Conservation (phyloP, 2,888 invertebrate species). For the Hirtodrosophila trivittata region DNA sequence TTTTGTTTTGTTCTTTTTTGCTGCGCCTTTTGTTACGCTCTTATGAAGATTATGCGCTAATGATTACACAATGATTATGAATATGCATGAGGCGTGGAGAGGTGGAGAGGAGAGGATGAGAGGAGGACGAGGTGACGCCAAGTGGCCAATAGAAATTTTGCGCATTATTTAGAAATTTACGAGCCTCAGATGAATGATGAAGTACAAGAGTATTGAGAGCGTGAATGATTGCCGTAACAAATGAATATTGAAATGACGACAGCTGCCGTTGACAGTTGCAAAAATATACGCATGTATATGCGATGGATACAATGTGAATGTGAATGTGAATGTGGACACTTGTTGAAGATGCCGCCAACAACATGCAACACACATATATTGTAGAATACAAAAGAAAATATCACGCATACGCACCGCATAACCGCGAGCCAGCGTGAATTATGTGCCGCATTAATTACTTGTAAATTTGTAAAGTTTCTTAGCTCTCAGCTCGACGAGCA, state of each 20-base stretch:
- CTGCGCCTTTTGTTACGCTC: conserved; percentile 63
- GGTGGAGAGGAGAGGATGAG: background rate
- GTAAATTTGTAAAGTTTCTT: conserved; percentile 75
- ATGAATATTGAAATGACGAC: conserved; percentile 80
- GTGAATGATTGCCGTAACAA: conserved; percentile 76
- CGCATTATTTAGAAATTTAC: conserved; percentile 59
- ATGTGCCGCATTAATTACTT: conserved; percentile 81
- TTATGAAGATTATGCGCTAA: conserved; percentile 77
- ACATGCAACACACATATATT: conserved; percentile 12
- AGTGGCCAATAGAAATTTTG: conserved; percentile 52
- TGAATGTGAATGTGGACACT: conserved; percentile 73
- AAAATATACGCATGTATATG: conserved; percentile 22
- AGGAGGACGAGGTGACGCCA: background rate
- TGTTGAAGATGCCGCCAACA: conserved; percentile 55
- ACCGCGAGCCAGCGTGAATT: conserved; percentile 64
- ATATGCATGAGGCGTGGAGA: conserved; percentile 65
- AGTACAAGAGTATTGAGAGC: conserved; percentile 57
- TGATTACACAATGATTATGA: conserved; percentile 83
- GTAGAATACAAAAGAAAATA: conserved; percentile 16
- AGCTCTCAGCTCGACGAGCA: no score
- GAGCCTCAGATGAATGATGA: conserved; percentile 50
- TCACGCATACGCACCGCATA: conserved; percentile 54
- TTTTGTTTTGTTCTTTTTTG: conserved; percentile 19
- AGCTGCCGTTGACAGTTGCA: conserved; percentile 80
- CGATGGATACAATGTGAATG: conserved; percentile 58